Evolutionary conservation across 2,797 vertebrate genomes (phyloP).

Genomic region (Mormyrus hasselquistii): DNA sequence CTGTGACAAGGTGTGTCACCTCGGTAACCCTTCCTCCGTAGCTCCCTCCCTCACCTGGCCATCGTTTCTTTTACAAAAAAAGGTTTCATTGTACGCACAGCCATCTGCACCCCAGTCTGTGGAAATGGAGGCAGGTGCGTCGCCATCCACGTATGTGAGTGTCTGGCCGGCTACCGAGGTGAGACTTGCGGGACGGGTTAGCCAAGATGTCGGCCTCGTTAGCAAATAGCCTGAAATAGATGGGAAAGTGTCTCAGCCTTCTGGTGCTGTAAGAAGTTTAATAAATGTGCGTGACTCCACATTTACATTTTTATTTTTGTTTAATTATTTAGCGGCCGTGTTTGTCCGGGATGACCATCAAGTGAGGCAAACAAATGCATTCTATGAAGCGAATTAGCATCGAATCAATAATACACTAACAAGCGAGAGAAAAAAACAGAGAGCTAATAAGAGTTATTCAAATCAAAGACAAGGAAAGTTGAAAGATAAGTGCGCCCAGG

Average conservation of each 20-base stretch:
- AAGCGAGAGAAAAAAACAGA: background rate
- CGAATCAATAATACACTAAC: background rate
- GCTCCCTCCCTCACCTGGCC: background rate
- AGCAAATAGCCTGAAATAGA: background rate
- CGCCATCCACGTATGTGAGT: conserved; percentile 50
- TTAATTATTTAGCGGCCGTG: background rate
- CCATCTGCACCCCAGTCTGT: conserved; percentile 49
- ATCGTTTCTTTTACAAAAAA: background rate
- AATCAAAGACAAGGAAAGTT: background rate
- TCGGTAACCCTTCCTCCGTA: conserved; percentile 38
- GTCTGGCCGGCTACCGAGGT: conserved; percentile 51
- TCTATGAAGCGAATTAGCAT: background rate
- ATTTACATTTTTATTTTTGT: background rate
- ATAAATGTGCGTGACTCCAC: background rate
- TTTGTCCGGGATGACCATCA: background rate
- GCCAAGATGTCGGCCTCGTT: background rate
- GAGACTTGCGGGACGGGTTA: conserved; percentile 55
- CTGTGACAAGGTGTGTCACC: conserved; percentile 50
- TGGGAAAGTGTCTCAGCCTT: background rate
- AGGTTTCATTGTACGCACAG: conserved; percentile 29
- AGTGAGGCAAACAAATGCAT: background rate
- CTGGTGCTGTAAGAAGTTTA: background rate
- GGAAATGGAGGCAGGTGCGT: conserved; percentile 43
- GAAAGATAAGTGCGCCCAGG: background rate
- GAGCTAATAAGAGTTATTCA: background rate